Percentiles rank a stretch among this genome's conserved stretches.
Conservation (phyloP, 92 coral and sea anemone species). For the Pocillopora grandis region DNA sequence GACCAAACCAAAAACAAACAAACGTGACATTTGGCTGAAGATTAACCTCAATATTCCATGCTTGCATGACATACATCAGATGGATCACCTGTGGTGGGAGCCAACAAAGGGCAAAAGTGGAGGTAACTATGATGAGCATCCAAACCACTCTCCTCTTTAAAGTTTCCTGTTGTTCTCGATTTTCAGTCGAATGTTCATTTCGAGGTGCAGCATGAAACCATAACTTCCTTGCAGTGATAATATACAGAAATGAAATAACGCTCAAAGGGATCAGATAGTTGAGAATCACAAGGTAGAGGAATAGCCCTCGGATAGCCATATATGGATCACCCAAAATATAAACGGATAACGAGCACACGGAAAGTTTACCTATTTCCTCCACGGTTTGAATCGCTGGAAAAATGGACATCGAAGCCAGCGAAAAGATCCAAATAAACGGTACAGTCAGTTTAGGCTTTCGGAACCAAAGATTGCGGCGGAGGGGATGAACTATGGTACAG, state of each 20-base stretch:
- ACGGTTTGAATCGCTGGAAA: not conserved
- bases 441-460: not conserved
- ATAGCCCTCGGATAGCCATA: not conserved
- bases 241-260: constrained; percentile 21
- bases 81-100: constrained; percentile 55
- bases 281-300: not conserved
- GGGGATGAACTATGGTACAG: not conserved
- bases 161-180: constrained; percentile 10
- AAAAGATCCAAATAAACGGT: not conserved
- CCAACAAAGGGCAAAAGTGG: constrained; percentile 61
- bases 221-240: constrained; percentile 39
- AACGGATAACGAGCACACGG: not conserved
- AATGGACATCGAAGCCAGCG: constrained; percentile 2
- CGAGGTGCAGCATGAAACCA: constrained; percentile 60
- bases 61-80: not conserved
- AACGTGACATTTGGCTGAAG: constrained; percentile 10
- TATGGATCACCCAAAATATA: not conserved
- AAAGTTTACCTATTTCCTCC: not conserved
- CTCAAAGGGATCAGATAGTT: not conserved
- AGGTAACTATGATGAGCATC: constrained; percentile 58
- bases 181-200: constrained; percentile 22
- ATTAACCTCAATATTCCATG: too few relatives aligned
- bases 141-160: constrained; percentile 41
- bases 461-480: constrained; percentile 15
- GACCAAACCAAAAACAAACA: constrained; percentile 45